A percentile compares a stretch with the other conserved stretches of the same genome.
These are phyloP conservation scores for Xiphophorus couchianus DNA, from an alignment of 2,113 vertebrate genomes.

Conservation along the genomic window DNA sequence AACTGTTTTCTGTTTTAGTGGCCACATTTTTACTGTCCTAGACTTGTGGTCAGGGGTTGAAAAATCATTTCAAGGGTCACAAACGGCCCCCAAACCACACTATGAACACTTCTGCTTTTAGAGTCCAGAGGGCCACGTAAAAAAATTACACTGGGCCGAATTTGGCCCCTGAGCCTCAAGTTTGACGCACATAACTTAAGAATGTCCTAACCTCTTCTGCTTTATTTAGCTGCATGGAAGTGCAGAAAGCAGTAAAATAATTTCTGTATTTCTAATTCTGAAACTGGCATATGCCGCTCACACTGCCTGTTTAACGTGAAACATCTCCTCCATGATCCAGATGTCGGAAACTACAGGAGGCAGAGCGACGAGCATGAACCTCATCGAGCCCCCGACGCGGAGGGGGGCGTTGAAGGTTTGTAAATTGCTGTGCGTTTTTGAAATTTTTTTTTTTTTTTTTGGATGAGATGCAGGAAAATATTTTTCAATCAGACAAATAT, in stretches of 20 bases:
- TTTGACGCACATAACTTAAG: too few species aligned
- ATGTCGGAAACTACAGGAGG: constrained; percentile 30
- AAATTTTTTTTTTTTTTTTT: background rate
- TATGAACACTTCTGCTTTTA: too few species aligned
- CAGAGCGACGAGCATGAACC: background rate
- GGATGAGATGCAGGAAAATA: background rate
- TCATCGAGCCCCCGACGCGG: constrained; percentile 6
- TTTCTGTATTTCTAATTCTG: background rate
- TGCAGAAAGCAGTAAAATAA: background rate
- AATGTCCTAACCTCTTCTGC: background rate
- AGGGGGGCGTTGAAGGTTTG: constrained; percentile 44
- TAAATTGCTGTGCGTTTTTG: background rate
- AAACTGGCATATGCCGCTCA: background rate
- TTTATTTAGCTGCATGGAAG: background rate
- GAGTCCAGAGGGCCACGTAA: too few species aligned
- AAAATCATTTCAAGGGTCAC: too few species aligned
- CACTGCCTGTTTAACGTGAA: constrained; percentile 16
- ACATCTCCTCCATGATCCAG: constrained; percentile 36
- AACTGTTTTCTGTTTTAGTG: too few species aligned
- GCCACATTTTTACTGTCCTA: too few species aligned
- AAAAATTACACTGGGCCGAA: too few species aligned
- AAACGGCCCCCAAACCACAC: too few species aligned
- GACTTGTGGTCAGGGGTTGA: too few species aligned
- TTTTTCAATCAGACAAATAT: constrained; percentile 7
- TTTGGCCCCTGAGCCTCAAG: too few species aligned